Evolutionary conservation across 2,797 vertebrate species (phyloP).

Genomic region (Trichosurus vulpecula): DNA sequence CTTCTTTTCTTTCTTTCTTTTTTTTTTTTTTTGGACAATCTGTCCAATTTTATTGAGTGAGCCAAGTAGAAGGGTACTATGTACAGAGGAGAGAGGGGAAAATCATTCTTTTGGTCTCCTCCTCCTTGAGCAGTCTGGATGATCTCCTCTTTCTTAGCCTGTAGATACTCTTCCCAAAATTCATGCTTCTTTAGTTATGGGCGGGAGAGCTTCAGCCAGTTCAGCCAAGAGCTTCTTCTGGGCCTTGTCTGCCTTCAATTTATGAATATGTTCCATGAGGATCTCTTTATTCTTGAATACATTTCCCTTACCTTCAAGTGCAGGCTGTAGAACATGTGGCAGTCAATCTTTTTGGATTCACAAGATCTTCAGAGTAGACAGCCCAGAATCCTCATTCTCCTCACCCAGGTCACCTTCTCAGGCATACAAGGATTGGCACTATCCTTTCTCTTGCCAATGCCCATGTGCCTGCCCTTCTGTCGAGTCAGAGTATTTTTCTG

Average conservation of each 20-base stretch:
- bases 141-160: background rate
- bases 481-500: background rate
- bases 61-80: background rate
- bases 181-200: background rate
- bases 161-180: background rate
- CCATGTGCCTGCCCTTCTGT: background rate
- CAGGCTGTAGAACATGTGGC: background rate
- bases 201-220: background rate
- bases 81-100: background rate
- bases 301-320: background rate
- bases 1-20: background rate
- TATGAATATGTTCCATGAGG: background rate
- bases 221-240: background rate
- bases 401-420: background rate
- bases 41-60: background rate
- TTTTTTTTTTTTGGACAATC: background rate
- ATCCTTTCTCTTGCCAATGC: background rate
- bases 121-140: background rate
- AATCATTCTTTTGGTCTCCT: background rate
- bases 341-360: background rate
- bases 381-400: background rate
- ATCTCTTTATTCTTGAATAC: background rate
- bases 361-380: background rate
- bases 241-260: background rate
- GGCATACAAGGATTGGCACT: background rate